These are phyloP conservation scores for Hydraecia micacea DNA, from an alignment of 2,888 invertebrate species.

Conservation along the genomic window DNA sequence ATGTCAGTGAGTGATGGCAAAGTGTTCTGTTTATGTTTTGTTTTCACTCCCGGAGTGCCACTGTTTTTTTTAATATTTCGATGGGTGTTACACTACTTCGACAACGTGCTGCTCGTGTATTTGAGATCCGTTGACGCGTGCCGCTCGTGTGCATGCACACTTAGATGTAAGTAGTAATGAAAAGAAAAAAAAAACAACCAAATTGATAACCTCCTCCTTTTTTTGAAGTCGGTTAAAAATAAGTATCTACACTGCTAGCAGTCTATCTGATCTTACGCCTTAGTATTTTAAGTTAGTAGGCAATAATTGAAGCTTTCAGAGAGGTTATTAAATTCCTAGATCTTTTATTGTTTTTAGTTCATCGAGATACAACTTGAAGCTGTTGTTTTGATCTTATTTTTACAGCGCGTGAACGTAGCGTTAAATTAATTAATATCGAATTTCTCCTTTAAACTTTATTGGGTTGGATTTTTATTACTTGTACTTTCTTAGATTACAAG, in stretches of 20 bases:
- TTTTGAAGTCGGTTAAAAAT: too few relatives aligned
- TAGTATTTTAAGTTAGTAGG: too few relatives aligned
- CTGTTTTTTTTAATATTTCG: background rate
- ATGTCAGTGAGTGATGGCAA: too few relatives aligned
- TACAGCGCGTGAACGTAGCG: background rate
- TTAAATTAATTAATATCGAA: constrained; percentile 9
- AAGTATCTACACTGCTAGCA: background rate
- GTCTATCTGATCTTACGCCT: too few relatives aligned
- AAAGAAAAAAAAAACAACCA: too few relatives aligned
- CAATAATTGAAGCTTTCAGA: too few relatives aligned
- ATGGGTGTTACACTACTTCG: background rate
- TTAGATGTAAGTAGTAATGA: background rate
- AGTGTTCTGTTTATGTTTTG: too few relatives aligned
- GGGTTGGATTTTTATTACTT: background rate
- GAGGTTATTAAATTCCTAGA: constrained; percentile 1
- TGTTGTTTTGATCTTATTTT: background rate
- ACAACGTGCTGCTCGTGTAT: background rate
- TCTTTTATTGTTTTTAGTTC: constrained; percentile 2
- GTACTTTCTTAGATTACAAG: background rate
- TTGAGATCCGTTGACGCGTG: background rate
- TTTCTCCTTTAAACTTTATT: background rate
- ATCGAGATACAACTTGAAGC: background rate
- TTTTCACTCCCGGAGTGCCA: too few relatives aligned
- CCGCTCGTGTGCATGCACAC: background rate
- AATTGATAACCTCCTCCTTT: too few relatives aligned